Conservation (phyloP, 2,797 vertebrate species). For the Philypnodon macrostomus region DNA sequence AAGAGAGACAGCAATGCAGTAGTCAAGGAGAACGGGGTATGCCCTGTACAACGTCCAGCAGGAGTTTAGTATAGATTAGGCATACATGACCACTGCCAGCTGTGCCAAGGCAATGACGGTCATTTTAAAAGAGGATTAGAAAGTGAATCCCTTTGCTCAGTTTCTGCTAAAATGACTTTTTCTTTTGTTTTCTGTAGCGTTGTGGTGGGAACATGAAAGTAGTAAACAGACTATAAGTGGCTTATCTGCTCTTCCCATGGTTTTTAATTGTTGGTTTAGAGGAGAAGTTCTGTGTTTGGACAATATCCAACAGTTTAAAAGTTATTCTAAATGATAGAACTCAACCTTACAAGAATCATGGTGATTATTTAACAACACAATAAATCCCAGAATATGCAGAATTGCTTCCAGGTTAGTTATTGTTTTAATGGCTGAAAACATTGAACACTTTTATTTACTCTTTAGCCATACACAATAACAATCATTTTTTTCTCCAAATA, state of each 20-base stretch:
- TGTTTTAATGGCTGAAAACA: no score
- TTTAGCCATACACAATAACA: background rate
- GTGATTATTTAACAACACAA: no score
- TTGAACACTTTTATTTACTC: no score
- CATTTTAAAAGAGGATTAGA: slow-evolving; percentile 76
- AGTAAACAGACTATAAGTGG: slow-evolving; percentile 65
- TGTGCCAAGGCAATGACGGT: slow-evolving; percentile 63
- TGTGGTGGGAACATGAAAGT: slow-evolving; percentile 53
- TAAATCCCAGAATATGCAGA: no score
- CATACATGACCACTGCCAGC: slow-evolving; percentile 70
- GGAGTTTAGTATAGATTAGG: slow-evolving; percentile 74
- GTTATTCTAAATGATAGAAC: background rate
- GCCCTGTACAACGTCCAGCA: slow-evolving; percentile 66
- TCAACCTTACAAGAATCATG: no score
- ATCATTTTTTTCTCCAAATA: background rate
- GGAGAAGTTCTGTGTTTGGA: slow-evolving; percentile 30
- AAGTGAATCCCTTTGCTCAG: slow-evolving; percentile 73
- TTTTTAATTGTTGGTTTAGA: slow-evolving; percentile 45
- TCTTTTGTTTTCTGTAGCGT: slow-evolving; percentile 55
- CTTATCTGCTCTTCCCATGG: slow-evolving; percentile 45
- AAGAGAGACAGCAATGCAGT: slow-evolving; percentile 48
- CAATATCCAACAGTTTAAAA: slow-evolving; percentile 14
- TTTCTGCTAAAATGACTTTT: slow-evolving; percentile 72
- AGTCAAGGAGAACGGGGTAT: slow-evolving; percentile 36
- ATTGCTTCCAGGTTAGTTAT: no score